Percentiles rank a stretch among this genome's conserved stretches.
Evolutionary conservation across 2,113 vertebrate species (phyloP).

Genomic region (Cranoglanis bouderius): DNA sequence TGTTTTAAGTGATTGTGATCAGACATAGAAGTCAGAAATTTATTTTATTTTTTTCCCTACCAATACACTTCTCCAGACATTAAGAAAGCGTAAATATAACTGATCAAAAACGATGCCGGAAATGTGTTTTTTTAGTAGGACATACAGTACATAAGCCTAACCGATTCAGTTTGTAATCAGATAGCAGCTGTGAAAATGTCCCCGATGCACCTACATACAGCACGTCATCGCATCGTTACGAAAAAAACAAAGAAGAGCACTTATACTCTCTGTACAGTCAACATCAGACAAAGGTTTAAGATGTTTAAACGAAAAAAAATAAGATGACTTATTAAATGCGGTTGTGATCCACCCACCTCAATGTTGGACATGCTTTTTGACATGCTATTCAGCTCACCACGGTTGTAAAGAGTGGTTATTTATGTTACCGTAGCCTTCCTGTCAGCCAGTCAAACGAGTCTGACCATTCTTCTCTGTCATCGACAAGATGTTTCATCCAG

Average conservation of each 20-base stretch:
- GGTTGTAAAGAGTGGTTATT: neutral
- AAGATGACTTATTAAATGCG: neutral
- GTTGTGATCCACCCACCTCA: no score
- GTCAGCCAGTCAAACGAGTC: neutral
- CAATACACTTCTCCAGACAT: no score
- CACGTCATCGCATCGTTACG: neutral
- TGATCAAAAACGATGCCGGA: no score
- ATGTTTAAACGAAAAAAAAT: neutral
- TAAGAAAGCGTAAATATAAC: no score
- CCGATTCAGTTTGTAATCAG: neutral
- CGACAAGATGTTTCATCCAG: neutral
- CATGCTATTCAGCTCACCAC: neutral
- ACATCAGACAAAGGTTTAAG: neutral
- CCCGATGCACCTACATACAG: neutral
- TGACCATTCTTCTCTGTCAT: neutral
- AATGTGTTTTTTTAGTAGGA: neutral
- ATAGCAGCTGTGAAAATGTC: neutral
- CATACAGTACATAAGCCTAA: no score
- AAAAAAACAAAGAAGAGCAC: neutral
- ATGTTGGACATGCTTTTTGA: neutral
- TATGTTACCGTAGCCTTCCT: neutral
- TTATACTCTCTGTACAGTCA: neutral
- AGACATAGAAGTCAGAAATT: neutral
- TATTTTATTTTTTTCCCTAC: no score
- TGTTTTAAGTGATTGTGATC: neutral